Evolutionary conservation across 1,140 invertebrate genomes (phyloP).

Genomic region (Dendrolimus punctatus): DNA sequence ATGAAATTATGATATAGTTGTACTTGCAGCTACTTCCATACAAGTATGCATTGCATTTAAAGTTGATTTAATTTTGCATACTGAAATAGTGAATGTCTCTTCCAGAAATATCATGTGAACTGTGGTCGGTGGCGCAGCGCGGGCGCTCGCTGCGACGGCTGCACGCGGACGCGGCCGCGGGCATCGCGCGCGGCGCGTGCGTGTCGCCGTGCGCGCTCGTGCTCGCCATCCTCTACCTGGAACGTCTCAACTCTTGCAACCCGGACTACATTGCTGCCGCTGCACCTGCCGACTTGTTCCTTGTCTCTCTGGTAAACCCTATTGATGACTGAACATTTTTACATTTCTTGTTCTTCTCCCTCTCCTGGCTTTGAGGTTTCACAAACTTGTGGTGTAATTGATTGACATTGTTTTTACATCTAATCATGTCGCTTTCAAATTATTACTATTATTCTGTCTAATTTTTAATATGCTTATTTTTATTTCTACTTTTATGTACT

Average conservation of each 20-base stretch:
- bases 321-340: too few relatives aligned
- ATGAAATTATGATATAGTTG: too few relatives aligned
- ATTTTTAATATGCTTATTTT: too few relatives aligned
- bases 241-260: constrained; percentile 83
- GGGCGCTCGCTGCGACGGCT: constrained; percentile 83
- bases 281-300: constrained; percentile 90
- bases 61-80: constrained; percentile 10
- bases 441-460: too few relatives aligned
- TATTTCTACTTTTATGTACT: too few relatives aligned
- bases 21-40: too few relatives aligned
- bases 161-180: constrained; percentile 84
- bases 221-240: constrained; percentile 81
- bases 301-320: constrained; percentile 88
- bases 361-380: too few relatives aligned
- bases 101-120: constrained; percentile 80
- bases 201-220: constrained; percentile 76
- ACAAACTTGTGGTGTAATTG: too few relatives aligned
- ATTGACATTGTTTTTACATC: too few relatives aligned
- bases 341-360: too few relatives aligned
- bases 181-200: constrained; percentile 84
- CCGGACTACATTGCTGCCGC: constrained; percentile 86
- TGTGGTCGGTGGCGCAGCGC: constrained; percentile 52
- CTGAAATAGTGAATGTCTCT: constrained; percentile 12
- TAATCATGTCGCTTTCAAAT: too few relatives aligned
- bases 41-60: too few relatives aligned